Conservation (phyloP, 2,888 invertebrate genomes). For the Melipona beecheii region DNA sequence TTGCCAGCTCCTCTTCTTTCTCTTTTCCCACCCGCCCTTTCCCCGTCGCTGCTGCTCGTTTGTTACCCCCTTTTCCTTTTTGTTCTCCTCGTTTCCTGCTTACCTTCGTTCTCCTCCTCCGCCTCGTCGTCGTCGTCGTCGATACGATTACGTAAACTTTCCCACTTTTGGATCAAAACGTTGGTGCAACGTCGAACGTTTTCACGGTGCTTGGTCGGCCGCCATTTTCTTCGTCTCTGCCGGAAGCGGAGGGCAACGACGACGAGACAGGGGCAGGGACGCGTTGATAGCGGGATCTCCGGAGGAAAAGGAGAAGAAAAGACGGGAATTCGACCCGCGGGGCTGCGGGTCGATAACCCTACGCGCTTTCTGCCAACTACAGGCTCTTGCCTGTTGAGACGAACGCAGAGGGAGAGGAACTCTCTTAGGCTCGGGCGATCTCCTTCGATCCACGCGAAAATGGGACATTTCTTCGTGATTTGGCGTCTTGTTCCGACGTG, state of each 20-base stretch:
- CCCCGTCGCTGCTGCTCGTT: slow-evolving; percentile 12
- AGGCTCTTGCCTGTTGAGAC: slow-evolving; percentile 9
- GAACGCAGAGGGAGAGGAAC: slow-evolving; percentile 6
- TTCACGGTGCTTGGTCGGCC: background rate
- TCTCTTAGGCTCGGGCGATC: slow-evolving; percentile 3
- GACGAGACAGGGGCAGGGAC: background rate
- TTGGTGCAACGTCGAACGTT: background rate
- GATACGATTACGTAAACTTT: slow-evolving; percentile 49
- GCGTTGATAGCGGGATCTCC: background rate
- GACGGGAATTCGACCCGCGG: slow-evolving; percentile 28
- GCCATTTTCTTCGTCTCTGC: no score
- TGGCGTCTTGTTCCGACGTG: no score
- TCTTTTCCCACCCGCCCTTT: slow-evolving; percentile 26
- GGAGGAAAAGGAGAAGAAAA: slow-evolving; percentile 16
- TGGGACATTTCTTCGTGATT: background rate
- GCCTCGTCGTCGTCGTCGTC: background rate
- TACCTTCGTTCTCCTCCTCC: background rate
- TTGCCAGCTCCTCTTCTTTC: slow-evolving; percentile 37
- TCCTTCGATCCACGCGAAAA: background rate
- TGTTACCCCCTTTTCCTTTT: slow-evolving; percentile 25
- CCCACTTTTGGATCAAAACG: background rate
- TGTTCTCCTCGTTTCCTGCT: background rate
- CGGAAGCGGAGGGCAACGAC: background rate
- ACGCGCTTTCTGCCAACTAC: slow-evolving; percentile 34
- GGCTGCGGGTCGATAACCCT: slow-evolving; percentile 57